Conservation (phyloP, 2,888 invertebrate genomes). For the Spodoptera exigua region DNA sequence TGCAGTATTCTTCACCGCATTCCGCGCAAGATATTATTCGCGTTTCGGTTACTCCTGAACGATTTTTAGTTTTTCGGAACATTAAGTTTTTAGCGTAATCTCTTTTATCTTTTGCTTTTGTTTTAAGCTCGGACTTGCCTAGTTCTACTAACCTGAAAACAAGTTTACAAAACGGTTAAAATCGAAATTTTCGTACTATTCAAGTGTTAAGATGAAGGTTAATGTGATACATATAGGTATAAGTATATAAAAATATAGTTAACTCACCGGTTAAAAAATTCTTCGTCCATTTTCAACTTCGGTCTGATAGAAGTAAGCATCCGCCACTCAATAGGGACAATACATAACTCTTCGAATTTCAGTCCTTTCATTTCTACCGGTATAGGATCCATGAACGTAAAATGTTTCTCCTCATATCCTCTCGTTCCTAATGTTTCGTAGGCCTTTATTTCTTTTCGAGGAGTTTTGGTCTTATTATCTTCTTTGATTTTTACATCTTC, state of each 20-base stretch:
- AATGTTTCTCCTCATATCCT: slow-evolving; percentile 88
- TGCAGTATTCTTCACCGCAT: slow-evolving; percentile 96
- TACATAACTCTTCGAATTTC: slow-evolving; percentile 93
- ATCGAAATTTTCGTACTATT: no score
- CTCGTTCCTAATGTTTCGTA: slow-evolving; percentile 91
- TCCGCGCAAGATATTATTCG: slow-evolving; percentile 93
- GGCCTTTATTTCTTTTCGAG: slow-evolving; percentile 92
- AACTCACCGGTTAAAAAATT: slow-evolving; percentile 93
- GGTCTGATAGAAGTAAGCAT: slow-evolving; percentile 97
- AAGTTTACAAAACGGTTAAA: not conserved
- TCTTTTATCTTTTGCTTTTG: slow-evolving; percentile 92
- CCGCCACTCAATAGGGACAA: slow-evolving; percentile 97
- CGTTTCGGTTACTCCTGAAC: slow-evolving; percentile 94
- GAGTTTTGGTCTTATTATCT: slow-evolving; percentile 93
- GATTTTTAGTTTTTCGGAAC: slow-evolving; percentile 94
- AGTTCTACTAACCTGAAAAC: slow-evolving; percentile 92
- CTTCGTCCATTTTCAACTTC: slow-evolving; percentile 95
- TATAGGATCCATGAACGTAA: slow-evolving; percentile 92
- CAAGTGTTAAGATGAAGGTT: no score
- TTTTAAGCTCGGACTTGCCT: slow-evolving; percentile 93
- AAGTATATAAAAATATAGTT: not conserved
- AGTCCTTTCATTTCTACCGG: slow-evolving; percentile 94
- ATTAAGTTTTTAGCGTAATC: slow-evolving; percentile 91
- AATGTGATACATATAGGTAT: not conserved
- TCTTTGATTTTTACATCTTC: slow-evolving; percentile 94